Conservation (phyloP, 2,888 invertebrate species). For the Cephonodes hylas region DNA sequence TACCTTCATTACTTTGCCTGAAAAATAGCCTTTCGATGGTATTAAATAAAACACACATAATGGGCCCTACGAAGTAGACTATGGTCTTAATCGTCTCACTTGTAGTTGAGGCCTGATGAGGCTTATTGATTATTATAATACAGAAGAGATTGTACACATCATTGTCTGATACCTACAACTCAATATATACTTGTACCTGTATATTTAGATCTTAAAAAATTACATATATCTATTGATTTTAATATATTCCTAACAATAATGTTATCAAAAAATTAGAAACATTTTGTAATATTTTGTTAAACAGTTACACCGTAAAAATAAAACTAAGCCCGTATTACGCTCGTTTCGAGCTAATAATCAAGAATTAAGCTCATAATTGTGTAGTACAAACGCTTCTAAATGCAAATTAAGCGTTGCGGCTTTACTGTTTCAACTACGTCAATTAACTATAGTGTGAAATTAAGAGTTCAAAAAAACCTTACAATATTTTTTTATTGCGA, state of each 20-base stretch:
- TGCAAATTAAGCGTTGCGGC: not conserved
- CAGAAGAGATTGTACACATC: no score
- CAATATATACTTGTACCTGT: no score
- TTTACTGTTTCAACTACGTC: not conserved
- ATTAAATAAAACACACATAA: no score
- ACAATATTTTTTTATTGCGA: not conserved
- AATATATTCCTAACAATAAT: not conserved
- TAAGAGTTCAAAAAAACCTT: not conserved
- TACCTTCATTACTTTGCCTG: no score
- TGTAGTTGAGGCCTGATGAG: no score
- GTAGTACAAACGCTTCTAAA: not conserved
- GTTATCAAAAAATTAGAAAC: not conserved
- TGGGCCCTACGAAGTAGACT: no score
- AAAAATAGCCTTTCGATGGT: no score
- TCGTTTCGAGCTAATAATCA: not conserved
- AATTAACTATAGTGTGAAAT: conserved; percentile 3
- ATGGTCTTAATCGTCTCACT: no score
- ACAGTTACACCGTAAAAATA: not conserved
- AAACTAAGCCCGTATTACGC: not conserved
- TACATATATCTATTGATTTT: no score
- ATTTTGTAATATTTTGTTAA: not conserved
- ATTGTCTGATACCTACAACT: no score
- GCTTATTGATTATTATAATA: no score
- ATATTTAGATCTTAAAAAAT: no score
- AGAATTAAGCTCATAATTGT: not conserved